Base-by-base conservation (phyloP, 2,888 invertebrate species). In the Notodonta dromedarius region DNA sequence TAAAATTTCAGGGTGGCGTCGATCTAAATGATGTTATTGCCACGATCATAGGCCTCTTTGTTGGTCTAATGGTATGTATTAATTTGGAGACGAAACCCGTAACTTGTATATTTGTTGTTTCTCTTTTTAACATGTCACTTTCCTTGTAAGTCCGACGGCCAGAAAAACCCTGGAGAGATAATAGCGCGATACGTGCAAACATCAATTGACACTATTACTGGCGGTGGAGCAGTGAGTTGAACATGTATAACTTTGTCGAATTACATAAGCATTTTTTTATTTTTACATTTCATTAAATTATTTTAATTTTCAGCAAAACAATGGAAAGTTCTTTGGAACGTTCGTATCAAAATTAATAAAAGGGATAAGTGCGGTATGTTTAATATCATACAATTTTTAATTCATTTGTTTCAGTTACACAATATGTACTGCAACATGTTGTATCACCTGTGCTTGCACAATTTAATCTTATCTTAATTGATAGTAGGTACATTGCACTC, bases 251-350 rank as follows among this genome's bases (percentile, higher is more conserved):
- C 9, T 42, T 42, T 42, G 42, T 42, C 4, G 12, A 11, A 4
- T 9, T 42, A 4, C 42, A 5, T 9, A 7, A 42, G n/a, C n/a
- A n/a, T n/a, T n/a, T n/a, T n/a, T n/a, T n/a, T n/a, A n/a, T 11
- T n/a, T 51, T n/a, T 59, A 16, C 32, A 32, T 16, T 16, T n/a
- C 13, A 13, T 53, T n/a, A 61, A 32, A 54, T 58, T 0, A 51
- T 56, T 61, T 60, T 54, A 52, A 64, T 66, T 81, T 86, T 35
- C 88, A 94, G 94, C 77, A 90, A 82, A 94, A 93, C 68, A 94
- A 94, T 62, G 94, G 94, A 0, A 88, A 83, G 5, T 94, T 92
- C 76, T 88, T 94, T 69, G 94, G 94, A 57, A 90, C 81, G 56
- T 89, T 94, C 24, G 61, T 92, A 59, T 88, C 91, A 0, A 89